Percentiles rank a stretch among this genome's conserved stretches.
Evolutionary conservation across 2,888 invertebrate genomes (phyloP).

Genomic region (Volucella inanis): DNA sequence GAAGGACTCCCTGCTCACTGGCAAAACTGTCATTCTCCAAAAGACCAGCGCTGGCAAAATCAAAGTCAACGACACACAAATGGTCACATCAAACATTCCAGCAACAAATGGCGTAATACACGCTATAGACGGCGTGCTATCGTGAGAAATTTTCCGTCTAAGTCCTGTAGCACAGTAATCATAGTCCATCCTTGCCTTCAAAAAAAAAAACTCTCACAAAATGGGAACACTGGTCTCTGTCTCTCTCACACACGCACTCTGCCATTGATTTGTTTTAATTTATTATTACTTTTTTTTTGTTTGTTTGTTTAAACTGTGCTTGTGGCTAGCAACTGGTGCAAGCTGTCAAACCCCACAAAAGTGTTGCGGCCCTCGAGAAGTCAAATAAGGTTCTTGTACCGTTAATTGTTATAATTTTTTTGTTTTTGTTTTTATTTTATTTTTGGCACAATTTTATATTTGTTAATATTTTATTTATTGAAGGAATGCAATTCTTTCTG

Average conservation of each 20-base stretch:
- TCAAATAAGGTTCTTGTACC: conserved; percentile 46
- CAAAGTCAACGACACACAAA: conserved; percentile 91
- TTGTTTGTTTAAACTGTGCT: conserved; percentile 47
- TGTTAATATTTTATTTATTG: not conserved
- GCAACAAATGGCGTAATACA: conserved; percentile 95
- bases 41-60: conserved; percentile 90
- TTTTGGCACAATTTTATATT: conserved; percentile 5
- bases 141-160: conserved; percentile 79
- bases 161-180: not conserved
- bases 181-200: conserved; percentile 63
- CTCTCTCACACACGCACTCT: conserved; percentile 42
- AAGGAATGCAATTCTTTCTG: conserved; percentile 15
- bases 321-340: conserved; percentile 64
- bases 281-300: conserved; percentile 20
- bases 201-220: conserved; percentile 32
- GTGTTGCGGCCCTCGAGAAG: conserved; percentile 54
- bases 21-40: conserved; percentile 90
- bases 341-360: conserved; percentile 6
- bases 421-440: conserved; percentile 1
- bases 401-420: conserved; percentile 15
- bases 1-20: conserved; percentile 89
- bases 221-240: conserved; percentile 22
- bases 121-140: conserved; percentile 89
- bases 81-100: conserved; percentile 93
- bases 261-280: conserved; percentile 63